Base-by-base conservation (phyloP, 2,888 invertebrate genomes). In the Teleiodes luculella region DNA sequence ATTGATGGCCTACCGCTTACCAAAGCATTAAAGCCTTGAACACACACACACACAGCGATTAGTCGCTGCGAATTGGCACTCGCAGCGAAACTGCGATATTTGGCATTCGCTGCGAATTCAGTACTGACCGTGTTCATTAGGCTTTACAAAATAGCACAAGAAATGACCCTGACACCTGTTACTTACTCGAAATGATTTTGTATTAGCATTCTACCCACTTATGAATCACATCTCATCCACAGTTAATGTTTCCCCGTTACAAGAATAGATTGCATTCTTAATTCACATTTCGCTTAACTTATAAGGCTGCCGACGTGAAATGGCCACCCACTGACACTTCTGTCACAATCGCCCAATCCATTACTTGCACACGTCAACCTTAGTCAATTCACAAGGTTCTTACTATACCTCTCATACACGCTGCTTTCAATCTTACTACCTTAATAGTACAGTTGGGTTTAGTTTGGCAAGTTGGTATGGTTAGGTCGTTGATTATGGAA, bases 291-390 rank as follows among this genome's bases (percentile, higher is more conserved):
- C 43, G 28, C 20, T 13, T 20, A 50, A 55, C 56, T 61, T 74
- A 74, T 76, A 76, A 74, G 75, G 78, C 71, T 69, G 74, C 77
- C 78, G 76, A 74, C 76, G 59, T 66, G 61, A 71, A 78, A 72
- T 76, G 79, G 72, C 82, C 81, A 82, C 82, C 81, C 82, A 81
- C 75, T 60, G 67, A 62, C 74, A 70, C 76, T 77, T 70, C 70
- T 69, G 65, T 60, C 65, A 76, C 81, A 76, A 77, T 76, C 78
- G 71, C 70, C 75, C 80, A 80, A 80, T 82, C 78, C 79, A 81
- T 81, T 80, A 80, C 80, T 62, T 66, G 71, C 67, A 62, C 72
- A 76, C 78, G 75, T 74, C 70, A 67, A 64, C 59, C 63, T 55
- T 18, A 13, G 49, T 55, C 61, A 57, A 43, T 52, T 18, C 62